These are phyloP conservation scores for Rhaphigaster nebulosa DNA, from an alignment of 2,888 invertebrate species.

Conservation along the genomic window DNA sequence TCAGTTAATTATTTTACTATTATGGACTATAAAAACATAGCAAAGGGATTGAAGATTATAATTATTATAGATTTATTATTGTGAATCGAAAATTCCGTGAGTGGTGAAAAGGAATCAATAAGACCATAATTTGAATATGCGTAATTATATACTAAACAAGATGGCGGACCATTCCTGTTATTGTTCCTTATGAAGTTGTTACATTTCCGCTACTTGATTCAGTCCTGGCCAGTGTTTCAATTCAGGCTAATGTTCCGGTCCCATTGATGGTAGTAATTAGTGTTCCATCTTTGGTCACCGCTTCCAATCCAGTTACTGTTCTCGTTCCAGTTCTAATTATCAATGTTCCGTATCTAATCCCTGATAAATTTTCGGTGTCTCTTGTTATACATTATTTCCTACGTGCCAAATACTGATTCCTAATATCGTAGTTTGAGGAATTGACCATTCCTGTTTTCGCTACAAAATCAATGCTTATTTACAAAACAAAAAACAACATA, in stretches of 20 bases:
- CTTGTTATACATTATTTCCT: background rate
- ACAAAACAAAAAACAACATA: too few species aligned
- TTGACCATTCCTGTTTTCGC: too few species aligned
- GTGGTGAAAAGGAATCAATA: too few species aligned
- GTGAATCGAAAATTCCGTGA: too few species aligned
- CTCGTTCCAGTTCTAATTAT: constrained; percentile 5
- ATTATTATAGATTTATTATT: too few species aligned
- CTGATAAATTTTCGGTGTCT: background rate
- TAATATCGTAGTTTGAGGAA: too few species aligned
- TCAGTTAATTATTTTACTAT: too few species aligned
- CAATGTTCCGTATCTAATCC: constrained; percentile 22
- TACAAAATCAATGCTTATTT: too few species aligned
- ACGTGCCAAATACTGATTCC: background rate
- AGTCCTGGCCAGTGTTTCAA: background rate
- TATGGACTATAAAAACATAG: too few species aligned
- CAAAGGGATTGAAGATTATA: too few species aligned
- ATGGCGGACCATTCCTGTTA: background rate
- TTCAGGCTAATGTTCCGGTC: background rate
- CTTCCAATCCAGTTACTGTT: background rate
- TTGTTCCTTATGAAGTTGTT: background rate
- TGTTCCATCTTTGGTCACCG: constrained; percentile 14
- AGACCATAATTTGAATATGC: too few species aligned
- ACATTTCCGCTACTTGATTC: background rate
- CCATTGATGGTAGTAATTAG: constrained; percentile 13
- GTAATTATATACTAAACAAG: background rate